These are phyloP conservation scores for Urocitellus parryii DNA, from an alignment of 2,113 vertebrate species.

Conservation along the genomic window DNA sequence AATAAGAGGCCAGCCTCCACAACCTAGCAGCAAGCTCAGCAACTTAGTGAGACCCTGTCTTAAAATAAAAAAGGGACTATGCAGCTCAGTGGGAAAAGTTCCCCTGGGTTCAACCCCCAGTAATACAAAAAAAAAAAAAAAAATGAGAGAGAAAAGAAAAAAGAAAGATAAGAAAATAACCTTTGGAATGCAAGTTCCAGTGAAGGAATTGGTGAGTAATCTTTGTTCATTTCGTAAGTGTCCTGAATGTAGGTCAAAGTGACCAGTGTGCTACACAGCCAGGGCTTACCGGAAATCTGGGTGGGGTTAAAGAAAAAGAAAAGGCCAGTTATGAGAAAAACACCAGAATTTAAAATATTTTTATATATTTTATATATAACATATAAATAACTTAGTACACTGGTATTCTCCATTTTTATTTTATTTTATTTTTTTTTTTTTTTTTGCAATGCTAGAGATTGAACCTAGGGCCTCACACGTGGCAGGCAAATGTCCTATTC, in stretches of 20 bases:
- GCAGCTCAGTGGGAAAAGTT: too few species aligned
- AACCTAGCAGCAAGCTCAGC: too few species aligned
- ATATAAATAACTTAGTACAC: background rate
- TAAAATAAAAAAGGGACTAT: too few species aligned
- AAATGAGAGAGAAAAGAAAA: background rate
- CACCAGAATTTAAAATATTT: background rate
- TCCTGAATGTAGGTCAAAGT: slow-evolving; percentile 43
- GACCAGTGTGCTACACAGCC: background rate
- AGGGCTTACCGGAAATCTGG: slow-evolving; percentile 9
- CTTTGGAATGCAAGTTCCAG: slow-evolving; percentile 63
- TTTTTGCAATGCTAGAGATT: background rate
- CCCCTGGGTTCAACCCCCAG: too few species aligned
- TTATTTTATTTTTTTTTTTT: too few species aligned
- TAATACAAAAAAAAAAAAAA: too few species aligned
- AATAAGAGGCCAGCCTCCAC: too few species aligned
- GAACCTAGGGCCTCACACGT: background rate
- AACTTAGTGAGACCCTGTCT: too few species aligned
- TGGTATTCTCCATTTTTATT: background rate
- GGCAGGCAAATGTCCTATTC: background rate
- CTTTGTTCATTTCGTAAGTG: slow-evolving; percentile 9
- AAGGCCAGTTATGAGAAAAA: slow-evolving; percentile 7
- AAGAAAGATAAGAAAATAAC: slow-evolving; percentile 63
- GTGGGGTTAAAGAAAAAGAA: background rate
- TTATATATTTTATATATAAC: too few species aligned
- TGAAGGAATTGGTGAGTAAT: background rate